Conservation (phyloP, 2,888 invertebrate genomes). For the Cetonia aurata region DNA sequence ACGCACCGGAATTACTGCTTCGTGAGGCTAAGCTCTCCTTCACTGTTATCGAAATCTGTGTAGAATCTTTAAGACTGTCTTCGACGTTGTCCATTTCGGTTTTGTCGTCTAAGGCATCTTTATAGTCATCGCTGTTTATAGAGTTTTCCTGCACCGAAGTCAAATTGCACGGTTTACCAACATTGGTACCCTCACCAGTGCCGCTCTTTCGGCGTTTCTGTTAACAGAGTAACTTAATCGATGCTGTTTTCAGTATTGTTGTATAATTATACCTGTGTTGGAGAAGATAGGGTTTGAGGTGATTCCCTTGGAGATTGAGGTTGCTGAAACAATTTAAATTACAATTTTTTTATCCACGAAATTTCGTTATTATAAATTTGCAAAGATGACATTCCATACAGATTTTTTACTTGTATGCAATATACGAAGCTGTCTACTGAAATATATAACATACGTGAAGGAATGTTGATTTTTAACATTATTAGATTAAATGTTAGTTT, state of each 20-base stretch:
- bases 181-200: slow-evolving; percentile 25
- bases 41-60: slow-evolving; percentile 27
- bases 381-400: no score
- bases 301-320: slow-evolving; percentile 25
- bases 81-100: slow-evolving; percentile 28
- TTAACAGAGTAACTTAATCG: background rate
- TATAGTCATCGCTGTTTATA: slow-evolving; percentile 39
- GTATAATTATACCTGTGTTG: background rate
- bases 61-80: slow-evolving; percentile 34
- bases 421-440: no score
- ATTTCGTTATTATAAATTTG: background rate
- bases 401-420: no score
- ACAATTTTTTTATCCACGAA: background rate
- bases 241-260: no score
- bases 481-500: no score
- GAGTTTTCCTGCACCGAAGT: slow-evolving; percentile 43
- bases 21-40: slow-evolving; percentile 42
- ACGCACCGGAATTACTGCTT: slow-evolving; percentile 41
- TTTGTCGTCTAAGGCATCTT: slow-evolving; percentile 42
- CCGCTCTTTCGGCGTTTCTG: slow-evolving; percentile 27
- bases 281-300: slow-evolving; percentile 14
- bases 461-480: no score
- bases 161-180: slow-evolving; percentile 41
- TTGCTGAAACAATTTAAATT: background rate
- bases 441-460: no score